Evolutionary conservation across 2,888 invertebrate species (phyloP).

Genomic region (Dusona sp.): DNA sequence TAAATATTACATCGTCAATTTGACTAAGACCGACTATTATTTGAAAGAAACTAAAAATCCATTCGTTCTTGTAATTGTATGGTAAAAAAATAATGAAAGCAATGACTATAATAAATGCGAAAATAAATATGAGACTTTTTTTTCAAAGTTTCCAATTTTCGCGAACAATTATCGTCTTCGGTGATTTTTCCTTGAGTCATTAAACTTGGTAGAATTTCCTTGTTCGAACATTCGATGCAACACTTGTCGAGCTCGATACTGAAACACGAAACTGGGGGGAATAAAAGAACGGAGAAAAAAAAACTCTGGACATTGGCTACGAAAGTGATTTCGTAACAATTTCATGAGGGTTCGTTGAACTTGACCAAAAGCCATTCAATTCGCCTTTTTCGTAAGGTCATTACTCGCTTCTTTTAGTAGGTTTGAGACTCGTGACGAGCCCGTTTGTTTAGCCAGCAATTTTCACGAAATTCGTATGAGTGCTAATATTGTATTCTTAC

Average conservation of each 20-base stretch:
- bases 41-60: background rate
- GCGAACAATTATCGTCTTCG: background rate
- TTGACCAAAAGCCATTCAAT: slow-evolving; percentile 51
- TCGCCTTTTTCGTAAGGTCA: slow-evolving; percentile 35
- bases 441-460: slow-evolving; percentile 63
- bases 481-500: slow-evolving; percentile 45
- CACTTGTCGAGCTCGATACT: slow-evolving; percentile 9
- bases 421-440: slow-evolving; percentile 39
- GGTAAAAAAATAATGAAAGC: background rate
- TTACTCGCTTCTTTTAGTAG: slow-evolving; percentile 44
- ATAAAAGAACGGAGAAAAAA: slow-evolving; percentile 1
- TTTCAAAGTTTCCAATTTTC: background rate
- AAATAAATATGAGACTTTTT: too few relatives aligned
- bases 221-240: slow-evolving; percentile 4
- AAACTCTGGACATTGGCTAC: slow-evolving; percentile 8
- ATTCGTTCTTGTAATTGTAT: background rate
- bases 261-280: slow-evolving; percentile 15
- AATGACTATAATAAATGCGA: background rate
- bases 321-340: slow-evolving; percentile 57
- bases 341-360: slow-evolving; percentile 56
- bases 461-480: slow-evolving; percentile 56
- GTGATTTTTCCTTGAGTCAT: background rate
- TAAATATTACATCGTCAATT: background rate
- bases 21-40: background rate
- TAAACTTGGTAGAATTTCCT: background rate